These are phyloP conservation scores for Dilophus febrilis DNA, from an alignment of 2,888 invertebrate genomes.

Conservation along the genomic window DNA sequence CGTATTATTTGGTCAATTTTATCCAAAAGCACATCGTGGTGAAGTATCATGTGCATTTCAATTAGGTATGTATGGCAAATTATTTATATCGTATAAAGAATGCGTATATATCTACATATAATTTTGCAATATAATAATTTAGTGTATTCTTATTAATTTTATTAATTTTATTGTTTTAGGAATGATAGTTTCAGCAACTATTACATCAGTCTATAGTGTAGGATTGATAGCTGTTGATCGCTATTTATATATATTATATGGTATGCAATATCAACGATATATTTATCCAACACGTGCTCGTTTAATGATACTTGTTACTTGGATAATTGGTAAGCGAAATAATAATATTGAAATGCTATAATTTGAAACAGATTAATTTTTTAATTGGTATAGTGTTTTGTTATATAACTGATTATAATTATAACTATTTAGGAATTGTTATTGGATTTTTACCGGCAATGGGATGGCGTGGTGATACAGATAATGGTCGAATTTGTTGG, in stretches of 20 bases:
- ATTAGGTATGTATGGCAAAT: slow-evolving; percentile 22
- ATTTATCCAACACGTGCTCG: slow-evolving; percentile 39
- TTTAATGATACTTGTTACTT: slow-evolving; percentile 35
- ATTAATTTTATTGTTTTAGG: slow-evolving; percentile 32
- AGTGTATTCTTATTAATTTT: too few relatives aligned
- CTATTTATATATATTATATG: slow-evolving; percentile 45
- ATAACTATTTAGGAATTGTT: slow-evolving; percentile 31
- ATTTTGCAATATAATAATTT: too few relatives aligned
- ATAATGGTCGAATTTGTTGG: slow-evolving; percentile 37
- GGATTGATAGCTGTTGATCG: slow-evolving; percentile 45
- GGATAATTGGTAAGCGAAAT: slow-evolving; percentile 35
- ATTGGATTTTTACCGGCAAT: slow-evolving; percentile 42
- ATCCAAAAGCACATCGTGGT: slow-evolving; percentile 24
- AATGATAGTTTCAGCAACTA: slow-evolving; percentile 42
- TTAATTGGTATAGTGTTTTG: neutral
- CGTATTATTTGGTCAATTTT: slow-evolving; percentile 35
- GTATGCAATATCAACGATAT: slow-evolving; percentile 43
- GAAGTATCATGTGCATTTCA: slow-evolving; percentile 28
- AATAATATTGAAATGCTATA: neutral
- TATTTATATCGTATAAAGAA: too few relatives aligned
- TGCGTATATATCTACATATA: too few relatives aligned
- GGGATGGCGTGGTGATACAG: slow-evolving; percentile 37
- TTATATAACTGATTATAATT: slow-evolving; percentile 8
- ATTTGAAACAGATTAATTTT: neutral
- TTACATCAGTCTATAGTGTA: slow-evolving; percentile 46